Percentiles rank a stretch among this genome's conserved stretches.
phyloP scores from a whole-genome alignment of 1,140 invertebrate species.

The Aleiodes sp. region DNA sequence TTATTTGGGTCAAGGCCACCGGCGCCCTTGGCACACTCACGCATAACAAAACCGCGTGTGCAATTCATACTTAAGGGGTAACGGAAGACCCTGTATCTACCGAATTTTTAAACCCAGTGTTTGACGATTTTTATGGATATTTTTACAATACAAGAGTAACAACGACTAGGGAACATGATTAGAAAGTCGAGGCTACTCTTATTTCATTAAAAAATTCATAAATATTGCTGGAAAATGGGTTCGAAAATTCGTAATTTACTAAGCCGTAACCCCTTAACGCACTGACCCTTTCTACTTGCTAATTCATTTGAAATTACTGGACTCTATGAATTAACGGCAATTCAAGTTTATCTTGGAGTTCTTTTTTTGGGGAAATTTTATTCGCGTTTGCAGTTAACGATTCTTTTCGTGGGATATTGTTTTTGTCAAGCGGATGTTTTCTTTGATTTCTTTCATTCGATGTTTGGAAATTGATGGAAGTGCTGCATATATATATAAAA shows the following conservation, averaged over 20 bases:
- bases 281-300: background rate
- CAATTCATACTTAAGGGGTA: too few species aligned
- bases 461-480: background rate
- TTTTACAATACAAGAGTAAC: too few species aligned
- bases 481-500: background rate
- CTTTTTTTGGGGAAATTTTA: background rate
- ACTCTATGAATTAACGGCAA: background rate
- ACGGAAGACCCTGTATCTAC: too few species aligned
- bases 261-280: background rate
- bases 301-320: background rate
- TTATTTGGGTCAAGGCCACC: conserved; percentile 53
- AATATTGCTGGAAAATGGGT: too few species aligned
- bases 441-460: background rate
- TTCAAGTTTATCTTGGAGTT: background rate
- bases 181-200: too few species aligned
- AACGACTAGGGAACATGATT: too few species aligned
- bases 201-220: too few species aligned
- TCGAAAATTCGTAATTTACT: background rate
- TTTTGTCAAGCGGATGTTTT: background rate
- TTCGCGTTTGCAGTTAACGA: background rate
- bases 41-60: background rate
- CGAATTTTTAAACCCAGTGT: too few species aligned
- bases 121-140: too few species aligned
- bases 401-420: background rate
- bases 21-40: conserved; percentile 30